A percentile compares a stretch with the other conserved stretches of the same genome.
phyloP scores from a whole-genome alignment of 2,888 invertebrate genomes.

The Drosophila affinis region DNA sequence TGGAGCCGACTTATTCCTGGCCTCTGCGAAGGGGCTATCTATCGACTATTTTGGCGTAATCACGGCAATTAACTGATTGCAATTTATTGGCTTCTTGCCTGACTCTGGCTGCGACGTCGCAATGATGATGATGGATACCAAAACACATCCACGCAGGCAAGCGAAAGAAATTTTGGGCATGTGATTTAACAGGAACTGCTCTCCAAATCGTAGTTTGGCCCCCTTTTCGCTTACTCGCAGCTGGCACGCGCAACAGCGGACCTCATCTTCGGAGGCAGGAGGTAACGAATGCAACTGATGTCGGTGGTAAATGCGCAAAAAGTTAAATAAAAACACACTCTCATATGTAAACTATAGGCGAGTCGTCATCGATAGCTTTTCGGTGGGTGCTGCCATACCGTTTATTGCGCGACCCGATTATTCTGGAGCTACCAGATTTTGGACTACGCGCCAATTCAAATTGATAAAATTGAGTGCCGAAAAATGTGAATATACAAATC shows the following conservation, averaged over 20 bases:
- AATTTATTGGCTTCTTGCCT: conserved; percentile 25
- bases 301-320: conserved; percentile 43
- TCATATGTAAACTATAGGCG: conserved; percentile 45
- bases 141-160: conserved; percentile 57
- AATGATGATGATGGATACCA: conserved; percentile 30
- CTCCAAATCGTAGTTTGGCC: conserved; percentile 5
- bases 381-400: too few relatives aligned
- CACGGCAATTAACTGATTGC: conserved; percentile 27
- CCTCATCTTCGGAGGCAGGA: conserved; percentile 33
- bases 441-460: conserved; percentile 11
- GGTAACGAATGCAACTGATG: conserved; percentile 3
- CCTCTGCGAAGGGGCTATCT: conserved; percentile 15
- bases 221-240: conserved; percentile 35
- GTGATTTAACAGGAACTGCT: conserved; percentile 5
- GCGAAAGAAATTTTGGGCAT: conserved; percentile 6
- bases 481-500: not conserved
- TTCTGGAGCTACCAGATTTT: conserved; percentile 1
- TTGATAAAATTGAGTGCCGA: not conserved
- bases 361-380: conserved; percentile 64
- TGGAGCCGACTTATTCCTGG: conserved; percentile 9
- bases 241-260: conserved; percentile 9
- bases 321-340: conserved; percentile 65
- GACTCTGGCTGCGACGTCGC: not conserved
- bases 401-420: not conserved
- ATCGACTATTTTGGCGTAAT: conserved; percentile 23